Percentiles rank a stretch among this genome's conserved stretches.
Evolutionary conservation across 2,113 vertebrate genomes (phyloP).

Genomic region (Octodon degus): DNA sequence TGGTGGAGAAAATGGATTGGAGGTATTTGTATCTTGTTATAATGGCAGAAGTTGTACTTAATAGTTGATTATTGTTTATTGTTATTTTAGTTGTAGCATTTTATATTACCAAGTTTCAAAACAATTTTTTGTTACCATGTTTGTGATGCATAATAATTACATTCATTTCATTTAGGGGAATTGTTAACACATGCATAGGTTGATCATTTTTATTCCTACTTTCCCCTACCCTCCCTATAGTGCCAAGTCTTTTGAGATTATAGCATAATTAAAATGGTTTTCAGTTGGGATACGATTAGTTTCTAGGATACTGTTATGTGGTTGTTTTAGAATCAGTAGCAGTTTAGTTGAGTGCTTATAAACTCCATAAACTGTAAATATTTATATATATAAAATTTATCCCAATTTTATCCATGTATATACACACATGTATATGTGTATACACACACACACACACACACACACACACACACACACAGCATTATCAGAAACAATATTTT

Average conservation of each 20-base stretch:
- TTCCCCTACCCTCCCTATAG: background rate
- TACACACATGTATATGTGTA: background rate
- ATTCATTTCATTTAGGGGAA: background rate
- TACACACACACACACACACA: too few relatives aligned
- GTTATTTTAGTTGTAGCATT: constrained; percentile 54
- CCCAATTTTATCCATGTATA: too few relatives aligned
- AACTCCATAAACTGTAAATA: background rate
- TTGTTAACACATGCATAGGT: background rate
- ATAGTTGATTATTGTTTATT: background rate
- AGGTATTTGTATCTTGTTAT: constrained; percentile 89
- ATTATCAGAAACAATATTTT: background rate
- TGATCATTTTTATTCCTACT: background rate
- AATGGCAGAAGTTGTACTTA: constrained; percentile 52
- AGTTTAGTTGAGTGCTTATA: background rate
- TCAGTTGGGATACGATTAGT: constrained; percentile 50
- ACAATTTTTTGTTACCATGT: background rate
- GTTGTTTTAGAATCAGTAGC: constrained; percentile 20
- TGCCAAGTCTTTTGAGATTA: constrained; percentile 61
- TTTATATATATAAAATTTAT: background rate
- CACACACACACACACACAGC: background rate
- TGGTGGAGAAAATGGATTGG: constrained; percentile 99
- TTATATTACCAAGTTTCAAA: constrained; percentile 40
- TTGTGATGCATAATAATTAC: background rate
- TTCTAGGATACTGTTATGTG: background rate
- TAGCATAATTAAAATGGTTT: constrained; percentile 46